Evolutionary conservation across 2,797 vertebrate species (phyloP).

Genomic region (Enteromius anoplus): DNA sequence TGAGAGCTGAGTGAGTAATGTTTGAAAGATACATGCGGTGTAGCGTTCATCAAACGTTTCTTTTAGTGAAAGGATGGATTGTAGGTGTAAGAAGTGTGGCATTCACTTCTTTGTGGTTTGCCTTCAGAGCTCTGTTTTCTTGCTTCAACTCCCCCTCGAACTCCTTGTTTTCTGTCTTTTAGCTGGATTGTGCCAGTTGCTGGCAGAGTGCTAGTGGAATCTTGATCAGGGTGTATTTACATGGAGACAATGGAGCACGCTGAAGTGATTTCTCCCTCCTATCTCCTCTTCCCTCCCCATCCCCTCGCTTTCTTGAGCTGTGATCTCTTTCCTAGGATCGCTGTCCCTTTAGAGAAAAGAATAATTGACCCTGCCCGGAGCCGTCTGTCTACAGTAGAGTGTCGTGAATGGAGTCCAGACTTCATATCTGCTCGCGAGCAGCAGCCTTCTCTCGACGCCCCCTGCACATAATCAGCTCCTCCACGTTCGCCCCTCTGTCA

Average conservation of each 20-base stretch:
- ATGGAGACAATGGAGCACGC: slow-evolving; percentile 76
- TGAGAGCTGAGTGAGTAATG: not conserved
- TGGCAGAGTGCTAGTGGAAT: slow-evolving; percentile 76
- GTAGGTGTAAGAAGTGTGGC: slow-evolving; percentile 2
- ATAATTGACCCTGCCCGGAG: slow-evolving; percentile 66
- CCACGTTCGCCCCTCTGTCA: slow-evolving; percentile 46
- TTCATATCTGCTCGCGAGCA: slow-evolving; percentile 70
- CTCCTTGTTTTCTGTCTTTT: slow-evolving; percentile 26
- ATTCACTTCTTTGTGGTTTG: slow-evolving; percentile 21
- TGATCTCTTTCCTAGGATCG: slow-evolving; percentile 65
- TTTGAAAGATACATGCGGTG: not conserved
- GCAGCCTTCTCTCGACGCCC: slow-evolving; percentile 62
- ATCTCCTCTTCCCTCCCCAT: slow-evolving; percentile 59
- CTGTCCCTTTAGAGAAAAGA: slow-evolving; percentile 61
- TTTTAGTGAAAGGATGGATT: slow-evolving; percentile 16
- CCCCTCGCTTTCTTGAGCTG: slow-evolving; percentile 66
- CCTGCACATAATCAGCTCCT: slow-evolving; percentile 55
- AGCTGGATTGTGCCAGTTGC: slow-evolving; percentile 55
- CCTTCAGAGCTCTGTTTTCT: slow-evolving; percentile 5
- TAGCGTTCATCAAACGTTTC: not conserved
- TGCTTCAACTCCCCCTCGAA: not conserved
- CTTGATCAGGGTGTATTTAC: slow-evolving; percentile 82
- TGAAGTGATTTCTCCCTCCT: slow-evolving; percentile 69
- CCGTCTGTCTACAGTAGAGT: slow-evolving; percentile 69
- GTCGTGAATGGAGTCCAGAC: slow-evolving; percentile 70